These are phyloP conservation scores for Chiroxiphia lanceolata DNA, from an alignment of 2,797 vertebrate genomes.

Conservation along the genomic window DNA sequence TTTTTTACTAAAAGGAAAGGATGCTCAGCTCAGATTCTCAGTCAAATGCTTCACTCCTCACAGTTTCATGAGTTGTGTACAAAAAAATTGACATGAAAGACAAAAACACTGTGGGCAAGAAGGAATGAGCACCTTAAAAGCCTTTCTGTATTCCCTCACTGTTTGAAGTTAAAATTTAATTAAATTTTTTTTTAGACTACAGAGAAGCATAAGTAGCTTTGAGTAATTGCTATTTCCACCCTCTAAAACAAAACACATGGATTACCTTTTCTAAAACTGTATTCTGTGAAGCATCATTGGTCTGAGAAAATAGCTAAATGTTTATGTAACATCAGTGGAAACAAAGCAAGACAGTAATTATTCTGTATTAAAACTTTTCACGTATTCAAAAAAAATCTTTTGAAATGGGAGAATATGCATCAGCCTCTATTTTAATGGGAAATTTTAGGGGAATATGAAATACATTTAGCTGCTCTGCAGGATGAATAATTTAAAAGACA, in stretches of 20 bases:
- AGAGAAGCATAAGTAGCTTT: background rate
- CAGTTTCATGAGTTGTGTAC: background rate
- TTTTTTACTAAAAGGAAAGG: background rate
- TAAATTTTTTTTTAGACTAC: background rate
- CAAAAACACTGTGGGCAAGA: background rate
- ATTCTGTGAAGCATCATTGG: background rate
- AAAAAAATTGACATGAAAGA: background rate
- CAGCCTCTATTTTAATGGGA: background rate
- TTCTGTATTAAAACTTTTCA: background rate
- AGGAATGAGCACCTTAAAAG: background rate
- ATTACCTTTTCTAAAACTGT: background rate
- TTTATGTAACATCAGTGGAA: background rate
- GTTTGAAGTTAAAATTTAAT: background rate
- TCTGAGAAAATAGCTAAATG: background rate
- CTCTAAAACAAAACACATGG: background rate
- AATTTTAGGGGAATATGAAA: background rate
- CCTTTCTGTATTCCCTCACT: background rate
- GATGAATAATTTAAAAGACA: constrained; percentile 26
- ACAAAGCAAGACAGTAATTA: background rate
- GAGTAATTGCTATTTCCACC: background rate
- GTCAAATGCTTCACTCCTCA: background rate
- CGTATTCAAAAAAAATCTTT: background rate
- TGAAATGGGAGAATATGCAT: background rate
- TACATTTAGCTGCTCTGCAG: background rate
- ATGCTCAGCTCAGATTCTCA: background rate